phyloP scores from a whole-genome alignment of 2,113 vertebrate species.

The Rhagologus leucostigma region DNA sequence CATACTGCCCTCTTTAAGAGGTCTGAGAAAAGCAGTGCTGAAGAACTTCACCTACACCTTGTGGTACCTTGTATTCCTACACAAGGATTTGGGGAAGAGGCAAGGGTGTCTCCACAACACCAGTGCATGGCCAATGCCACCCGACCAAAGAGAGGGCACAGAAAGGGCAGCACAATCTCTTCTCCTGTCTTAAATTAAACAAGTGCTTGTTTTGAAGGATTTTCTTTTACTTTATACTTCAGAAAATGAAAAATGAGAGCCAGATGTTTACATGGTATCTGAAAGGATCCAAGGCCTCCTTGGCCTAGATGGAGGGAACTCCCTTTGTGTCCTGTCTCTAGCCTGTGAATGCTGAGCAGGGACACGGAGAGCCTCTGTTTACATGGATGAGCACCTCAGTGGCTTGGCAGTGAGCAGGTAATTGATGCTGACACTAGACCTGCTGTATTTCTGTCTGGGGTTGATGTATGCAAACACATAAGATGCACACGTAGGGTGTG shows the following conservation, averaged over 20 bases:
- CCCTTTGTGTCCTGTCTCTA: neutral
- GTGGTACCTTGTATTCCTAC: neutral
- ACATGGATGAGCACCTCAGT: neutral
- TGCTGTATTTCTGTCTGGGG: neutral
- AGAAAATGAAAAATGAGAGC: neutral
- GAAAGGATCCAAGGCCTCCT: neutral
- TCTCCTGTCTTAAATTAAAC: neutral
- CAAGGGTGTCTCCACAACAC: neutral
- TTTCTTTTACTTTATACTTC: neutral
- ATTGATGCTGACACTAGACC: neutral
- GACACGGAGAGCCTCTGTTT: neutral
- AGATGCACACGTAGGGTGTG: neutral
- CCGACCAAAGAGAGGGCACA: no score
- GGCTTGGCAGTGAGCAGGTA: neutral
- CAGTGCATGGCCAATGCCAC: neutral
- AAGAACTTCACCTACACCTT: neutral
- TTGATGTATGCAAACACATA: accelerated
- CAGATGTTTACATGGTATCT: neutral
- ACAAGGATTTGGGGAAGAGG: neutral
- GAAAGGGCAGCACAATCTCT: neutral
- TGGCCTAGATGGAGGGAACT: neutral
- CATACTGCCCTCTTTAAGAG: neutral
- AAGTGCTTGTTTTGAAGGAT: neutral
- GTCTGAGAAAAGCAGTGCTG: neutral
- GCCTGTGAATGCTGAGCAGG: accelerated